Conservation (phyloP, 2,797 vertebrate species). For the Mionectes olivaceus region DNA sequence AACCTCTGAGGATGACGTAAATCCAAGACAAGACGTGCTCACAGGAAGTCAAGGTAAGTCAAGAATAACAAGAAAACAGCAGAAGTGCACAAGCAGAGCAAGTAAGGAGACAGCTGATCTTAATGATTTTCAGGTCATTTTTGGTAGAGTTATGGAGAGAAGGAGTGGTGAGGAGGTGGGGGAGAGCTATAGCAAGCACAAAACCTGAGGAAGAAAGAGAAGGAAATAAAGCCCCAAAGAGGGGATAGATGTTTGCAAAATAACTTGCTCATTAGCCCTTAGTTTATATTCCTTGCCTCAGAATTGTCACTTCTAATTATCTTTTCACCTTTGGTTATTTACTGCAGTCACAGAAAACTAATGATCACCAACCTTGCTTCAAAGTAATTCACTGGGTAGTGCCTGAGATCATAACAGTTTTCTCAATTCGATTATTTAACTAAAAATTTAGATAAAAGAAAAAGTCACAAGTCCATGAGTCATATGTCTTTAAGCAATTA, state of each 20-base stretch:
- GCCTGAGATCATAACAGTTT: not conserved
- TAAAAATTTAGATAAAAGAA: not conserved
- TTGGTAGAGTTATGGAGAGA: not conserved
- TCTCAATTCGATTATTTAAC: not conserved
- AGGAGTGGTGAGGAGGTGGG: not conserved
- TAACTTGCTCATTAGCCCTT: constrained; percentile 6
- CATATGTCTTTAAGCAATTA: not conserved
- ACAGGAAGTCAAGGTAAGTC: not conserved
- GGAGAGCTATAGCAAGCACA: not conserved
- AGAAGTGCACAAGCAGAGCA: not conserved
- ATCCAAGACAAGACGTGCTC: not conserved
- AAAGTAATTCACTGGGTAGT: not conserved
- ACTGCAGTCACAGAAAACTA: not conserved
- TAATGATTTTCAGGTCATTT: not conserved
- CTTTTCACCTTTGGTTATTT: constrained; percentile 38
- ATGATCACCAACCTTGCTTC: not conserved
- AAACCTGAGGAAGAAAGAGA: not conserved
- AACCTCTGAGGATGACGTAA: not conserved
- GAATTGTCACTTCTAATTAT: constrained; percentile 10
- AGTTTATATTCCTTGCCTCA: not conserved
- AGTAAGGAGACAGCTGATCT: not conserved
- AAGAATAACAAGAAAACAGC: not conserved
- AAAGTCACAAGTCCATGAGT: not conserved
- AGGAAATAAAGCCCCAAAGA: not conserved
- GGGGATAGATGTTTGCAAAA: not conserved